These are phyloP conservation scores for Corythaeola cristata DNA, from an alignment of 2,113 vertebrate genomes.

Conservation along the genomic window DNA sequence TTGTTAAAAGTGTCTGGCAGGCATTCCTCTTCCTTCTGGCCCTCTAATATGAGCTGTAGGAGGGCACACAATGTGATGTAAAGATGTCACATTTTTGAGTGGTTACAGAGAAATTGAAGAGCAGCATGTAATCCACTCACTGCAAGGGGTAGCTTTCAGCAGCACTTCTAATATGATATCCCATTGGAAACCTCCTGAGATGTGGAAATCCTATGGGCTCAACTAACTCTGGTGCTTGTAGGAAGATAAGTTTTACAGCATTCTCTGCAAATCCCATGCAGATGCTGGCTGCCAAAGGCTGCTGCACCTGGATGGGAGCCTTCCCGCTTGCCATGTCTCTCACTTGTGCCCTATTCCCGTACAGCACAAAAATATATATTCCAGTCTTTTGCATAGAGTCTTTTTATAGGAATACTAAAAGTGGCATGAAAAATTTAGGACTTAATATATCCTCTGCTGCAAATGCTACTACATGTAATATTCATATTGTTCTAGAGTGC, in stretches of 20 bases:
- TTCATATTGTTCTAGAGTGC: neutral
- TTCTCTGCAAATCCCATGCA: neutral
- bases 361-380: neutral
- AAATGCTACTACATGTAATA: conserved; percentile 20
- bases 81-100: conserved; percentile 4
- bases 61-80: neutral
- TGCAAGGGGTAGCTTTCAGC: neutral
- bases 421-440: conserved; percentile 43
- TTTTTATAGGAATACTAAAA: conserved; percentile 53
- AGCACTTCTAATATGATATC: neutral
- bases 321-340: neutral
- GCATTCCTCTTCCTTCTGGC: neutral
- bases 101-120: conserved; percentile 1
- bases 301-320: neutral
- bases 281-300: neutral
- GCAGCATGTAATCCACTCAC: neutral
- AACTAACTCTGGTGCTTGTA: neutral
- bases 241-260: neutral
- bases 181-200: neutral
- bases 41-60: neutral
- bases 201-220: neutral
- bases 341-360: neutral
- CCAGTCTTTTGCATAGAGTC: neutral
- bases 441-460: conserved; percentile 32
- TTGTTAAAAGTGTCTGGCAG: neutral